Evolutionary conservation across 2,113 vertebrate genomes (phyloP).

Genomic region (Pygoscelis adeliae): DNA sequence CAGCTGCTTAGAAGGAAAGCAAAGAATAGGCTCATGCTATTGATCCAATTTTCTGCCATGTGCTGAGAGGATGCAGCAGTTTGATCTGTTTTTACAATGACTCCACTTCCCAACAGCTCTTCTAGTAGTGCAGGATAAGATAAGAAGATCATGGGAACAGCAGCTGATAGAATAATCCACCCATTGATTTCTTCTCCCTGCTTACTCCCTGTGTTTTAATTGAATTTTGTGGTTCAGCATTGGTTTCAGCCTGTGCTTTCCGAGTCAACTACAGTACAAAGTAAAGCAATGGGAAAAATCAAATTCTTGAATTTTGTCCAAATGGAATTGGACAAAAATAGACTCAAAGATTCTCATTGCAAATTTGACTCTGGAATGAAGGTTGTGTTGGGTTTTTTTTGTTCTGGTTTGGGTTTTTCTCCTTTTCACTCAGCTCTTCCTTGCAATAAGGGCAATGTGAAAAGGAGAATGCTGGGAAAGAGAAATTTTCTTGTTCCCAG

Average conservation of each 20-base stretch:
- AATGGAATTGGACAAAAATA: slow-evolving; percentile 81
- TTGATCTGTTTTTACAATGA: neutral
- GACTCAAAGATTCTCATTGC: slow-evolving; percentile 80
- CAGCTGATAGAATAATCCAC: slow-evolving; percentile 48
- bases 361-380: slow-evolving; percentile 80
- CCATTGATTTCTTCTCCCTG: slow-evolving; percentile 59
- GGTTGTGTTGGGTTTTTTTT: slow-evolving; percentile 14
- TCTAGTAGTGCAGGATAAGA: neutral
- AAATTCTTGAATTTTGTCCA: slow-evolving; percentile 85
- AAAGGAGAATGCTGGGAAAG: slow-evolving; percentile 75
- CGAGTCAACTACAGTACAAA: slow-evolving; percentile 75
- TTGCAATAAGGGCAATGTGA: slow-evolving; percentile 60
- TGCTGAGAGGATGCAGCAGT: neutral
- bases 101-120: neutral
- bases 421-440: slow-evolving; percentile 64
- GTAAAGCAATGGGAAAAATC: slow-evolving; percentile 74
- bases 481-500: slow-evolving; percentile 77
- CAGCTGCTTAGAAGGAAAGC: slow-evolving; percentile 11
- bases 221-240: slow-evolving; percentile 71
- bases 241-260: slow-evolving; percentile 69
- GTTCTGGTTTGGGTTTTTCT: slow-evolving; percentile 48
- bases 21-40: neutral
- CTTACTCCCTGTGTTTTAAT: slow-evolving; percentile 67
- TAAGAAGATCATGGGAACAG: slow-evolving; percentile 3
- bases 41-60: slow-evolving; percentile 3